Evolutionary conservation across 2,113 vertebrate species (phyloP), one percentile per base, ranked within the genome.

Genomic region (Prinia subflava): DNA sequence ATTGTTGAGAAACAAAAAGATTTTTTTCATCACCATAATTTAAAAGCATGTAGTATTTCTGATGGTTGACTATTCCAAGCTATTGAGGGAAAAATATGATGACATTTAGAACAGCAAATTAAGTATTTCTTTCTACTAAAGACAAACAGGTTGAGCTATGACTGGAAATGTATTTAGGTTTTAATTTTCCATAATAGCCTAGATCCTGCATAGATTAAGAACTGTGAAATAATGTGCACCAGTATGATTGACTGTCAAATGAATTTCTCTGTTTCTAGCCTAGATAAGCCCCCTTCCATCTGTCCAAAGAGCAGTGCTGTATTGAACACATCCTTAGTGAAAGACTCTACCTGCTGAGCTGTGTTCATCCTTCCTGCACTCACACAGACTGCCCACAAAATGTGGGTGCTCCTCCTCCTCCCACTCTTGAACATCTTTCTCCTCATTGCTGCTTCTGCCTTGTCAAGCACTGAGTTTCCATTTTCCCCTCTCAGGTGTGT

Each of bases 221-320:
- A 68, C 23, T 57, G 42, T 62, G 70, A 90, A 90, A 93, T 79
- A 83, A 56, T 53, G 20, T 49, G 41, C 63, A 64, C 17, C 10
- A 30, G 19, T 86, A 21, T 75, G 80, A 78, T 78, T 84, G 76
- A 56, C 30, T 87, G 47, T 83, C 71, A 83, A 47, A 67, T 78
- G 7, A 90, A 47, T 83, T 85, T 78, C 59, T 92, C 52, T 25
- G 47, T 42, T 80, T 74, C 82, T 70, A 35, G 71, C 17, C 55
- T 52, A 68, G 83, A 62, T 94, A 95, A 96, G 64, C 86, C 47
- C 24, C 52, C 31, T 90, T 88, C 92, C 85, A 86, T 93, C 92
- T 93, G 92, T 85, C 59, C 52, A 46, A 63, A 90, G 76, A 70
- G n/a, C 47, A 70, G 50, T 35, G 35, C 50, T 63, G 17, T 83